These are phyloP conservation scores for Globodera rostochiensis DNA, from an alignment of 1,140 invertebrate species.

Conservation along the genomic window DNA sequence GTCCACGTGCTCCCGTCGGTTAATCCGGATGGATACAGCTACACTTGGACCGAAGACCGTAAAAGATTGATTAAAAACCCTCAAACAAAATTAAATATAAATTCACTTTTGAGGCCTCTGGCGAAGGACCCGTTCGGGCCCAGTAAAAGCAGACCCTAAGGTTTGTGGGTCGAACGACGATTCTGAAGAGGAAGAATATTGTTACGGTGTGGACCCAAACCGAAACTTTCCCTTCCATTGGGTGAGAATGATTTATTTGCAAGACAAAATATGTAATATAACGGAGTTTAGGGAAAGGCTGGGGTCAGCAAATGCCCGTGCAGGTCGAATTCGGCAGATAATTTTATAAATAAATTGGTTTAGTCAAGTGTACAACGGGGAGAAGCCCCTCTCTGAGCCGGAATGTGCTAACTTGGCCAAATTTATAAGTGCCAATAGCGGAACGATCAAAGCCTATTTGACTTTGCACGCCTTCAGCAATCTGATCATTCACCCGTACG, in stretches of 20 bases:
- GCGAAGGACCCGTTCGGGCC: slow-evolving; percentile 66
- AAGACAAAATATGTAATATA: not conserved
- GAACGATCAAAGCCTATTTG: slow-evolving; percentile 52
- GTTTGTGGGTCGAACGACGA: not conserved
- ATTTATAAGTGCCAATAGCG: slow-evolving; percentile 39
- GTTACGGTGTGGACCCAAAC: slow-evolving; percentile 67
- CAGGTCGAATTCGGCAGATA: slow-evolving; percentile 22
- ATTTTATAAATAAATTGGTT: not conserved
- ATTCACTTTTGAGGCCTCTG: slow-evolving; percentile 58
- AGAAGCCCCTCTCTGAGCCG: slow-evolving; percentile 45
- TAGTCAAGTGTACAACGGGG: slow-evolving; percentile 55
- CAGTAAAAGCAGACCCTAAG: slow-evolving; percentile 10
- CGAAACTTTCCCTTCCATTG: slow-evolving; percentile 67
- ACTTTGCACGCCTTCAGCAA: slow-evolving; percentile 64
- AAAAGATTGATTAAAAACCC: not conserved
- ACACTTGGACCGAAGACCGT: slow-evolving; percentile 61
- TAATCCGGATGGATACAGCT: slow-evolving; percentile 67
- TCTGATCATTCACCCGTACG: slow-evolving; percentile 68
- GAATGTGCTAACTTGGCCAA: slow-evolving; percentile 45
- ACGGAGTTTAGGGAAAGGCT: slow-evolving; percentile 23
- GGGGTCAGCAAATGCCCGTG: slow-evolving; percentile 50
- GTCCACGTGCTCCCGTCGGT: slow-evolving; percentile 40
- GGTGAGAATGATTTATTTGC: slow-evolving; percentile 38
- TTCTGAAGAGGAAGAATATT: slow-evolving; percentile 30
- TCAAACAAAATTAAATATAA: not conserved